Base-by-base conservation (phyloP, 2,888 invertebrate genomes). In the Invenusta paracnida region DNA sequence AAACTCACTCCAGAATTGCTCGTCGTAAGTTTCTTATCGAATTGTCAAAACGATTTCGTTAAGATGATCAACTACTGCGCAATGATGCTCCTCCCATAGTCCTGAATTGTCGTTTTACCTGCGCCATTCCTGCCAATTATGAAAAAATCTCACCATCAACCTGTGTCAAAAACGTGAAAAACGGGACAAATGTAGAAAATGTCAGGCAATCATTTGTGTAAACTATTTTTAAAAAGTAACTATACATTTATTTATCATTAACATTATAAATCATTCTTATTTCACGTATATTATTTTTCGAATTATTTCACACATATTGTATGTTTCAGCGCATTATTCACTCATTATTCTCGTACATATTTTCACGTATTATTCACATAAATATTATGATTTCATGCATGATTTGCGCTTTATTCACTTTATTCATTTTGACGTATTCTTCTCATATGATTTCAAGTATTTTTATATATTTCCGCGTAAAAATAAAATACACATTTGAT, bases 181-280 rank as follows among this genome's bases (percentile, higher is more conserved):
- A 29, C 79, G 5, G n/a, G n/a, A n/a, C 25, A n/a, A 11, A 29
- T 79, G 79, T 79, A n/a, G 79, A 29, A 79, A 79, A 29, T 79
- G 79, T 79, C 79, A 79, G n/a, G 79, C 79, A 79, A 79, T 79
- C 29, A 29, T 79, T 79, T 79, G 79, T n/a, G 79, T 79, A n/a
- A 79, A 79, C 25, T 79, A n/a, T 66, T 66, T 66, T n/a, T 66
- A n/a, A 66, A 66, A 66, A n/a, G 48, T 11, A 48, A 48, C 48
- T 48, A 48, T 48, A 17, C 48, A 48, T 48, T 48, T 17, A 48
- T 48, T 5, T 48, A 48, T 48, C 17, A 48, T 17, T 48, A 48
- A 5, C 17, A 11, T 48, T 48, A 48, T 48, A 48, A 48, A 48
- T 17, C 48, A 48, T 48, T 48, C 17, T 48, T 48, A 48, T 48